Conservation (phyloP, 2,113 vertebrate species). For the Archocentrus centrarchus region DNA sequence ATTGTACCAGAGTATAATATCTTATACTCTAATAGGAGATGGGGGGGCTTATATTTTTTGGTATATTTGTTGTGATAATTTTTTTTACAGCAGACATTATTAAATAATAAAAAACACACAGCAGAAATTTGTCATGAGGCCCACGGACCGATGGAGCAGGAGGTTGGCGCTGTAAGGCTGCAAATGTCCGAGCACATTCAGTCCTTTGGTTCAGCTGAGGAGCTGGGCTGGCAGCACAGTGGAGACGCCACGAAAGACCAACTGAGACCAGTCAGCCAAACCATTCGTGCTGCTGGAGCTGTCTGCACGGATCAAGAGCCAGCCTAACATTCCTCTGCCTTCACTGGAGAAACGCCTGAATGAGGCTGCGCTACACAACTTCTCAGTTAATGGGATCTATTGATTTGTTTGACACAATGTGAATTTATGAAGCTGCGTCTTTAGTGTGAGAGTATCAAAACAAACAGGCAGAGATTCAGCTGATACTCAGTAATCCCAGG, state of each 20-base stretch:
- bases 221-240: constrained; percentile 52
- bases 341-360: constrained; percentile 62
- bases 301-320: constrained; percentile 68
- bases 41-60: not conserved
- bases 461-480: constrained; percentile 71
- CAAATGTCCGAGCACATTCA: constrained; percentile 46
- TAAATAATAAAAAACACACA: not conserved
- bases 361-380: constrained; percentile 60
- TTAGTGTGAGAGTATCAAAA: constrained; percentile 74
- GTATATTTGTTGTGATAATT: not conserved
- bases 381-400: constrained; percentile 77
- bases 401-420: constrained; percentile 79
- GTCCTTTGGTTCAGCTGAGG: constrained; percentile 32
- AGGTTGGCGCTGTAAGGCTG: constrained; percentile 28
- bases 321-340: constrained; percentile 46
- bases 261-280: constrained; percentile 72
- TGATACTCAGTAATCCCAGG: constrained; percentile 70
- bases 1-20: not conserved
- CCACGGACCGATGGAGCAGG: constrained; percentile 11
- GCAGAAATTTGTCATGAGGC: not conserved
- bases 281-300: constrained; percentile 66
- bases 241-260: constrained; percentile 52
- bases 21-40: not conserved
- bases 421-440: constrained; percentile 76
- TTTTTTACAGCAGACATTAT: not conserved